These are phyloP conservation scores for Colistium nudipinnis DNA, from an alignment of 2,113 vertebrate species.

Conservation along the genomic window DNA sequence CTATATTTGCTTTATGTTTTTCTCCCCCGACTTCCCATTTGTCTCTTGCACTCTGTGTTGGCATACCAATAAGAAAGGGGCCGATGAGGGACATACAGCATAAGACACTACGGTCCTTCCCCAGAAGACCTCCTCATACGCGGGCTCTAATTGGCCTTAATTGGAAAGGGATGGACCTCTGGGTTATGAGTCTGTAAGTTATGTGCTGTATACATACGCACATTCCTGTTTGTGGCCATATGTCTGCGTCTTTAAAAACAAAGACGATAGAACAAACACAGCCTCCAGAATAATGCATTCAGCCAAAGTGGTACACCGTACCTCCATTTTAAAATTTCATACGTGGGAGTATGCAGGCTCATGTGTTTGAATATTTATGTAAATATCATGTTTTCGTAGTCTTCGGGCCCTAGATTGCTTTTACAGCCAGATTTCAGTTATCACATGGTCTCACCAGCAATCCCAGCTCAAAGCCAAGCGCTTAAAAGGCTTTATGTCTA, in stretches of 20 bases:
- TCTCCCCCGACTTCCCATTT: constrained; percentile 5
- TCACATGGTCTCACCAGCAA: constrained; percentile 31
- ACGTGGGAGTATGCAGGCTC: constrained; percentile 22
- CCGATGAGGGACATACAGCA: constrained; percentile 19
- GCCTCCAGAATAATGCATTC: constrained; percentile 37
- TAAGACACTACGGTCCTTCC: constrained; percentile 13
- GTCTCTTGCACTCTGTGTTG: neutral
- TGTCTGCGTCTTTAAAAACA: neutral
- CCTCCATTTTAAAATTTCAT: constrained; percentile 27
- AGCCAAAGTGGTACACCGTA: constrained; percentile 9
- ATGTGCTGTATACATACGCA: neutral
- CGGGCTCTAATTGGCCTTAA: constrained; percentile 49
- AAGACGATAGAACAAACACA: constrained; percentile 2
- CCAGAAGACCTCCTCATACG: constrained; percentile 19
- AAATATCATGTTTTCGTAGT: constrained; percentile 46
- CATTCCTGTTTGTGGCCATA: neutral
- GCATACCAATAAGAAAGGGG: constrained; percentile 51
- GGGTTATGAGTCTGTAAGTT: constrained; percentile 17
- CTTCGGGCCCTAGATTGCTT: constrained; percentile 22
- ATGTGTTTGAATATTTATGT: constrained; percentile 60
- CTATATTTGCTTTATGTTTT: neutral
- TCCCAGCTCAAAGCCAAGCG: constrained; percentile 14
- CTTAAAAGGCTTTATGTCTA: constrained; percentile 16
- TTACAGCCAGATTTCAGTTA: constrained; percentile 33
- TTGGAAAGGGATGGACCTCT: constrained; percentile 40